Base-by-base conservation (phyloP, 2,888 invertebrate species). In the Brassicogethes aeneus region DNA sequence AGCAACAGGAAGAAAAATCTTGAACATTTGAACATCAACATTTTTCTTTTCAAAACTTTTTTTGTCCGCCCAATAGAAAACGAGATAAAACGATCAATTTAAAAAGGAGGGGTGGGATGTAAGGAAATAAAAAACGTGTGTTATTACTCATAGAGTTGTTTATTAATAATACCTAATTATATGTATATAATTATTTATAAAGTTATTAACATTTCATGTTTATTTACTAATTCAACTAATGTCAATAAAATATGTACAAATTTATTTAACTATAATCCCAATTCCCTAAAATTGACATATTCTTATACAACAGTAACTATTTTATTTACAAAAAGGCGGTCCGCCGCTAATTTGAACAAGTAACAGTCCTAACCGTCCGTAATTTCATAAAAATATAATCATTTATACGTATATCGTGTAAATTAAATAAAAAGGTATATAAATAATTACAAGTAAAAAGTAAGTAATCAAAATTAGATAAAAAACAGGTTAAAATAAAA, bases 211-310 rank as follows among this genome's bases (percentile, higher is more conserved):
- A 68, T 67, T 66, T 66, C 57, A 65, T 66, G 64, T 66, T 54
- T 55, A 57, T 59, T 62, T 56, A 61, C 66, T 66, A 66, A 65
- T 65, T 66, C 65, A 67, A 66, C 66, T 66, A 67, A 70, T 77
- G 76, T 77, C 76, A 74, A 67, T 76, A 68, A 65, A 69, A 64
- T 70, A 69, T 70, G 61, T 69, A 69, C 68, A 77, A 75, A 69
- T 76, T 68, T 62, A 66, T 66, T 67, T 67, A 67, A 64, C 66
- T 67, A 66, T 58, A 47, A 61, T 59, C 76, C 78, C 77, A 73
- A 76, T 77, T 77, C 75, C 77, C 77, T 77, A 77, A 76, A 77
- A 77, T 77, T 77, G 77, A 77, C 77, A 75, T 75, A 75, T 76
- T 75, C 75, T 76, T 76, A 74, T 73, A 77, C 76, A 77, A 77